Percentiles rank a stretch among this genome's conserved stretches.
Conservation (phyloP, 53 echinoderm and acorn worm species). For the Holothuria scabra region DNA sequence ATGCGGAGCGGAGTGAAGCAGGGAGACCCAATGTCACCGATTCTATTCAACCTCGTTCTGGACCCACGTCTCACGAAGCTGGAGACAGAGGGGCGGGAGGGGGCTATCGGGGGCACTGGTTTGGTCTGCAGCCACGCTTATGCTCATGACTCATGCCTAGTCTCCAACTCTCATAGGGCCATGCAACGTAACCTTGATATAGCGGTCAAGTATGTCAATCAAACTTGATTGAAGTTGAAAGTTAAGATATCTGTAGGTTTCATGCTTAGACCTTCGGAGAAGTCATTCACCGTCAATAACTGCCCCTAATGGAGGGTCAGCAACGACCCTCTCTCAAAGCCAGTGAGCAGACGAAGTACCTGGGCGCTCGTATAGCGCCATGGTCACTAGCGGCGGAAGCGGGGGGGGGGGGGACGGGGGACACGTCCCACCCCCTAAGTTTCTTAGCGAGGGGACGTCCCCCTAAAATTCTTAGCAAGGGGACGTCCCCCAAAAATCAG, state of each 20-base stretch:
- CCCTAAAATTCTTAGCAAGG: too few relatives aligned
- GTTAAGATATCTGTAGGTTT: slow-evolving; percentile 28
- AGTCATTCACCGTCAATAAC: neutral
- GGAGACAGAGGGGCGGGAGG: neutral
- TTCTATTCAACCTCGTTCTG: neutral
- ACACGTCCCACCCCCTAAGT: too few relatives aligned
- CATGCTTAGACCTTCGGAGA: neutral
- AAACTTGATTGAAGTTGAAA: neutral
- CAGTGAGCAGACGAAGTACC: neutral
- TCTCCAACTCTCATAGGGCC: neutral
- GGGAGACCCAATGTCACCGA: neutral
- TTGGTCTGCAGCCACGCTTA: neutral
- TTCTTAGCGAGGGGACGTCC: too few relatives aligned
- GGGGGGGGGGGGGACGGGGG: too few relatives aligned
- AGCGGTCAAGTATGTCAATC: neutral
- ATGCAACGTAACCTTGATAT: neutral
- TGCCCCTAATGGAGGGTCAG: neutral
- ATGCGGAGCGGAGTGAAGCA: neutral
- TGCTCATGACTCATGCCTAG: slow-evolving; percentile 8
- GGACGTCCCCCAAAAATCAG: too few relatives aligned
- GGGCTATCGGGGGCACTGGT: neutral
- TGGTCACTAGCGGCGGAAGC: too few relatives aligned
- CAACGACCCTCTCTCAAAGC: neutral
- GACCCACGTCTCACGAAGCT: too few relatives aligned
- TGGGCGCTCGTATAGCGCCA: neutral